Base-by-base conservation (phyloP, 2,797 vertebrate genomes). In the Smutsia gigantea region DNA sequence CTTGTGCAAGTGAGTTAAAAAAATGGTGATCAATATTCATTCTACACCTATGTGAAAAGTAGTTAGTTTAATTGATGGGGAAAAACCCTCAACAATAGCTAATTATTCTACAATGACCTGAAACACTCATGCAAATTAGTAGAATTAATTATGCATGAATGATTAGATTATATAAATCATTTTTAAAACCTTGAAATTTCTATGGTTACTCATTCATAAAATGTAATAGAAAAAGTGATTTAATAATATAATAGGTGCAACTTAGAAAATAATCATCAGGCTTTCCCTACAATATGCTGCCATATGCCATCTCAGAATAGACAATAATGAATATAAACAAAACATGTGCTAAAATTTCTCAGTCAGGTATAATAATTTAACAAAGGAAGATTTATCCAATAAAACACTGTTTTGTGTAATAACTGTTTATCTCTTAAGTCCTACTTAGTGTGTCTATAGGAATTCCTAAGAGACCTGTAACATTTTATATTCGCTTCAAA, bases 11-110 rank as follows among this genome's bases (percentile, higher is more conserved):
- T 98, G 98, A 98, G 98, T 97, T 98, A 98, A 98, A 98, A 98
- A 98, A 97, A 97, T 87, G 96, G 97, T 98, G 97, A 98, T 98
- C 99, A 98, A 99, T 99, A 98, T 98, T 98, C 98, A 98, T 97
- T 98, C 98, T 98, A 98, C 97, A 98, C 97, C 97, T 98, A 98
- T 97, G 98, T 98, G 97, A 97, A 98, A 98, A 98, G 96, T 97
- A 98, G 98, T 98, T 99, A 98, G 97, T 98, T 98, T 98, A 98
- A 98, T 98, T 98, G 98, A 98, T 97, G 98, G 95, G 98, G 97
- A 87, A 88, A 84, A 75, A 55, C 34, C 39, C 95, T 97, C 96
- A 96, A 97, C 95, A 98, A 97, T 83, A 57, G 95, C 98, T 98
- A 98, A 98, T 99, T 98, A 98, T 95, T 88, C 91, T 96, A 98